phyloP scores from a whole-genome alignment of 2,113 vertebrate species.

The Gobiocypris rarus region DNA sequence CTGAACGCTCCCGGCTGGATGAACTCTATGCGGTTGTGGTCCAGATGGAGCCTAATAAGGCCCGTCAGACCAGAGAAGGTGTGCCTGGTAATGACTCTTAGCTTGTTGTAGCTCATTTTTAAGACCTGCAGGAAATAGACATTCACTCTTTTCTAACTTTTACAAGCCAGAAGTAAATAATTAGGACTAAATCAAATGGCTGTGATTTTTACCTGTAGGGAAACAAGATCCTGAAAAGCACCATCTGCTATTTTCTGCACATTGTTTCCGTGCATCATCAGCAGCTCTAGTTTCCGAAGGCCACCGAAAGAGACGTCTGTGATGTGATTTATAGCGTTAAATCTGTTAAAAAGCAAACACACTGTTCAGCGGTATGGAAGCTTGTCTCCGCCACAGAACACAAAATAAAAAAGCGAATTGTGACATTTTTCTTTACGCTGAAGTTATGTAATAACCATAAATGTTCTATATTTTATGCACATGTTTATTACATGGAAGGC shows the following conservation, averaged over 20 bases:
- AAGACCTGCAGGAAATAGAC: constrained; percentile 80
- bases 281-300: constrained; percentile 83
- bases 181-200: neutral
- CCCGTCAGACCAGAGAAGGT: constrained; percentile 84
- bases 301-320: constrained; percentile 80
- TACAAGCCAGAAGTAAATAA: neutral
- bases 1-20: constrained; percentile 88
- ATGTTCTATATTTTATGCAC: neutral
- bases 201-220: constrained; percentile 84
- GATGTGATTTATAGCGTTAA: constrained; percentile 88
- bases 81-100: constrained; percentile 77
- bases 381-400: no score
- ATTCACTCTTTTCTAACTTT: no score
- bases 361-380: no score
- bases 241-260: constrained; percentile 83
- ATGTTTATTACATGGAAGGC: neutral
- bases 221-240: constrained; percentile 81
- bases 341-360: constrained; percentile 71
- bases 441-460: neutral
- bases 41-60: constrained; percentile 86
- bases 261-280: constrained; percentile 94
- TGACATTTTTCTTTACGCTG: no score
- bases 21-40: constrained; percentile 90
- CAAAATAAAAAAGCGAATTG: no score
- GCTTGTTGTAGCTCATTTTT: constrained; percentile 95